These are phyloP conservation scores for Platycercus adscitus DNA, from an alignment of 2,113 vertebrate species.

Conservation along the genomic window DNA sequence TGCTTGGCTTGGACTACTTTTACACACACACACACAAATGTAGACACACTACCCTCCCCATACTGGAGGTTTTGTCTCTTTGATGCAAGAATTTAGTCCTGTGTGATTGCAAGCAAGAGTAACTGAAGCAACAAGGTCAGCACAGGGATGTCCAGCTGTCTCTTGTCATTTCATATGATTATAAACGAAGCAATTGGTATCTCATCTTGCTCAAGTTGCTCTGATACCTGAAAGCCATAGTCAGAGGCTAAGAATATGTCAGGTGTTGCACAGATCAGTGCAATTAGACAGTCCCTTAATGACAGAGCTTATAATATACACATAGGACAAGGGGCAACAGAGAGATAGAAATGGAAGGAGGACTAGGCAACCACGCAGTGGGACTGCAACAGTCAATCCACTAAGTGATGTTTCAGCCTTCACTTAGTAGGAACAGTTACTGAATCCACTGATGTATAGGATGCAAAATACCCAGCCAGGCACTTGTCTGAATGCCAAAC, in stretches of 20 bases:
- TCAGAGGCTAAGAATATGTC: background rate
- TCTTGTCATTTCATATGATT: background rate
- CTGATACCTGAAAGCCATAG: background rate
- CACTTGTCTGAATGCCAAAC: background rate
- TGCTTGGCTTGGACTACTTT: background rate
- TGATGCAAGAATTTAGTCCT: background rate
- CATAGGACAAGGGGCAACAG: background rate
- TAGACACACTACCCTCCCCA: rapidly evolving
- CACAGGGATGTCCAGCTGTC: background rate
- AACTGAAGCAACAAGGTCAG: background rate
- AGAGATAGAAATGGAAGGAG: background rate
- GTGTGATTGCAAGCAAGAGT: background rate
- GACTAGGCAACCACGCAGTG: background rate
- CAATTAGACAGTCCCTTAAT: background rate
- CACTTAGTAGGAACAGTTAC: background rate
- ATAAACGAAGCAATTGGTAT: background rate
- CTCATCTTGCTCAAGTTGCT: background rate
- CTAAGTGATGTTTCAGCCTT: background rate
- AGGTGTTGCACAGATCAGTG: background rate
- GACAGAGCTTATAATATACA: background rate
- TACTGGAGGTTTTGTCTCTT: background rate
- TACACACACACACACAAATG: background rate
- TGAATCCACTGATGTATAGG: background rate
- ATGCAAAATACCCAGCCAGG: background rate
- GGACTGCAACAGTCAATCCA: background rate